phyloP scores from a whole-genome alignment of 1,140 invertebrate species.

The Aphelenchoides besseyi region DNA sequence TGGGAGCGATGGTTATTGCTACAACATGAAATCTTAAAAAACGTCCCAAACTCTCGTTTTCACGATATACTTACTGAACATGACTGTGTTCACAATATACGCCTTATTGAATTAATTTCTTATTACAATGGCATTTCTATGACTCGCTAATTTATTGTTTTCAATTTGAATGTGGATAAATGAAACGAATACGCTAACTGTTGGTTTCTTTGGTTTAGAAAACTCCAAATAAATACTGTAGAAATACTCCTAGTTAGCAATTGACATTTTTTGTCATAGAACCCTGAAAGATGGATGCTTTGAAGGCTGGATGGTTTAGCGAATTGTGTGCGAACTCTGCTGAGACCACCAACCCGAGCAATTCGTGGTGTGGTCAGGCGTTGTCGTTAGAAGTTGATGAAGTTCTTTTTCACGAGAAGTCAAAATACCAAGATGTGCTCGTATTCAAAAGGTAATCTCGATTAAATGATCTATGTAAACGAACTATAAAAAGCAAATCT shows the following conservation, averaged over 20 bases:
- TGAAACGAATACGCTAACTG: too few relatives aligned
- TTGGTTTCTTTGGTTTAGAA: too few relatives aligned
- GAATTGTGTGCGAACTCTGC: constrained; percentile 67
- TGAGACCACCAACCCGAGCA: constrained; percentile 55
- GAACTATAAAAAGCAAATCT: constrained; percentile 70
- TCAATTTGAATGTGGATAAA: too few relatives aligned
- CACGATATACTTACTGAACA: neutral
- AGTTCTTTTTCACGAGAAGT: constrained; percentile 77
- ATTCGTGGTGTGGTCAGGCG: constrained; percentile 85
- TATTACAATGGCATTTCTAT: too few relatives aligned
- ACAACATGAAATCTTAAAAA: neutral
- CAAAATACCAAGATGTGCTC: constrained; percentile 82
- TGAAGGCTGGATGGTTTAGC: constrained; percentile 78
- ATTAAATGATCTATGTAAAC: neutral
- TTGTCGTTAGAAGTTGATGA: constrained; percentile 83
- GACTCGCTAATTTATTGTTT: too few relatives aligned
- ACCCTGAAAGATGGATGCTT: constrained; percentile 29
- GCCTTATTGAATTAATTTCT: neutral
- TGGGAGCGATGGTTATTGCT: neutral
- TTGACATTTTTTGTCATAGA: too few relatives aligned
- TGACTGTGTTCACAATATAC: neutral
- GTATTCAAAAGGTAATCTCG: constrained; percentile 83
- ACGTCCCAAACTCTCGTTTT: neutral
- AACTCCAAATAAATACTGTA: too few relatives aligned
- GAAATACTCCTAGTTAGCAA: too few relatives aligned